Conservation (phyloP, 2,797 vertebrate genomes). For the Novumbra hubbsi region DNA sequence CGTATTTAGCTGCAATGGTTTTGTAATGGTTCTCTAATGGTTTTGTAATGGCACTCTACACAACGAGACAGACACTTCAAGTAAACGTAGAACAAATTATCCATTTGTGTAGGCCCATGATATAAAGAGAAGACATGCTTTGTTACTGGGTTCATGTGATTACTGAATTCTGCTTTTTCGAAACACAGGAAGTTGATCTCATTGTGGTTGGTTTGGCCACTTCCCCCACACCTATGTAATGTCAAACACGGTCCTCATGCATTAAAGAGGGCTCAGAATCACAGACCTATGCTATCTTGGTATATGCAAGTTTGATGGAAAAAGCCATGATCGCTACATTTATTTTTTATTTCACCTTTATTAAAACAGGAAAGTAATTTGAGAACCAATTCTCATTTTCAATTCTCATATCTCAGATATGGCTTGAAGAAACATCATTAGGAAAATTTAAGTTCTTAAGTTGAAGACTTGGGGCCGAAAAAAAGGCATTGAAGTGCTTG, state of each 20-base stretch:
- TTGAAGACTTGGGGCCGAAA: too few species aligned
- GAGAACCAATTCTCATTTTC: too few species aligned
- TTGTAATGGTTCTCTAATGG: slow-evolving; percentile 3
- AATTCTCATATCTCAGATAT: too few species aligned
- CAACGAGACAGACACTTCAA: background rate
- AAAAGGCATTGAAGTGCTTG: too few species aligned
- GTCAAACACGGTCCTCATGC: background rate
- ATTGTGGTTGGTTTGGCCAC: background rate
- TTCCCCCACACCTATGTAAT: background rate
- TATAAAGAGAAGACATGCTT: background rate
- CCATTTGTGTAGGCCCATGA: background rate
- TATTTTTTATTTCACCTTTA: too few species aligned
- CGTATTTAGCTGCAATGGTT: background rate
- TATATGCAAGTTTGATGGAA: background rate
- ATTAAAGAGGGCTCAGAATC: background rate
- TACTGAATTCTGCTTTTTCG: background rate
- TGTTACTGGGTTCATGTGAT: background rate
- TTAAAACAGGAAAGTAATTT: too few species aligned
- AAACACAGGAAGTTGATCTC: background rate
- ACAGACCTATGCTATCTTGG: background rate
- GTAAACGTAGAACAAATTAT: background rate
- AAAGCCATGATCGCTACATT: background rate
- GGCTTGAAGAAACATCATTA: too few species aligned
- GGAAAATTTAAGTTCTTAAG: too few species aligned
- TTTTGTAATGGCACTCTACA: background rate